Evolutionary conservation across 2,113 vertebrate genomes (phyloP).

Genomic region (Hydropotes inermis): DNA sequence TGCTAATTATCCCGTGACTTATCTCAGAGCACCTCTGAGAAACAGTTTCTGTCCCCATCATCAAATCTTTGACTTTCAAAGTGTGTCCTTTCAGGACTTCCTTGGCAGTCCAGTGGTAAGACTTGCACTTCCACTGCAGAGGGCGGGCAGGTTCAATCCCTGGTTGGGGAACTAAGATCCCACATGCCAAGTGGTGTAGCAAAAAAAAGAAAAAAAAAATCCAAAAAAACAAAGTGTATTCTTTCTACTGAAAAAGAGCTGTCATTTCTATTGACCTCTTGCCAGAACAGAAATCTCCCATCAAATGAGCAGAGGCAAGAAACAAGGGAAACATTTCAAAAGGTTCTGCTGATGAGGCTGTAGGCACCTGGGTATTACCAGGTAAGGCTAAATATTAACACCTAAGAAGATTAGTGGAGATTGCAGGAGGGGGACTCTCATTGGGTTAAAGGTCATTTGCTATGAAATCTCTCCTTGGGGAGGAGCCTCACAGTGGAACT

Average conservation of each 20-base stretch:
- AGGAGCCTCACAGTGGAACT: background rate
- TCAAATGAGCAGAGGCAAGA: background rate
- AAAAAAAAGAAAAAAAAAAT: background rate
- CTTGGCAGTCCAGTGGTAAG: background rate
- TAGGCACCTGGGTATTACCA: background rate
- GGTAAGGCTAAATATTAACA: conserved; percentile 57
- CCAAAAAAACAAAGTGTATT: background rate
- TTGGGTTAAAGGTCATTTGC: conserved; percentile 35
- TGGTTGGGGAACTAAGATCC: background rate
- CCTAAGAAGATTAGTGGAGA: conserved; percentile 48
- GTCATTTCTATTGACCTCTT: background rate
- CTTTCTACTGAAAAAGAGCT: background rate
- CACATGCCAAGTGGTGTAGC: background rate
- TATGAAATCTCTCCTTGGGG: background rate
- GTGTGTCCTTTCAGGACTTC: background rate
- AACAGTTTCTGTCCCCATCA: background rate
- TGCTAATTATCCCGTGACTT: background rate
- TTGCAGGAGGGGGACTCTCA: background rate
- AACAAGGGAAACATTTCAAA: background rate
- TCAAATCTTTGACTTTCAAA: background rate
- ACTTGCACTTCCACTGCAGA: background rate
- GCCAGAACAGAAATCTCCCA: background rate
- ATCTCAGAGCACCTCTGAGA: background rate
- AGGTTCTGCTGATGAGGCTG: background rate
- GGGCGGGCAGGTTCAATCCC: accelerated